phyloP scores from a whole-genome alignment of 2,888 invertebrate genomes.

The Pristionchus fissidentatus region DNA sequence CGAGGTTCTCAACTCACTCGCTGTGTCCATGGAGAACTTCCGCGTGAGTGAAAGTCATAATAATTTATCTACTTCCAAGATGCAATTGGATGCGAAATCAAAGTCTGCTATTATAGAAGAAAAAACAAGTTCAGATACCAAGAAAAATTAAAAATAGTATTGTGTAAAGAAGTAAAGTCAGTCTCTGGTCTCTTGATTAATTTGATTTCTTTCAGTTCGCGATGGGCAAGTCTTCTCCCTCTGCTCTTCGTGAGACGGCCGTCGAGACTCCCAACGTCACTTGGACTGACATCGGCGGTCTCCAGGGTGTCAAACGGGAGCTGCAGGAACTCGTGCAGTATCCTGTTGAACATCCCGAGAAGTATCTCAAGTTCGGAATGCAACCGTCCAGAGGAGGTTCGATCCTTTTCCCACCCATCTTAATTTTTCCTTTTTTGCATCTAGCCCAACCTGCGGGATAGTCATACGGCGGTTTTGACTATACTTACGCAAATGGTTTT shows the following conservation, averaged over 20 bases:
- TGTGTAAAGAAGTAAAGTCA: not conserved
- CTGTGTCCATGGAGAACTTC: slow-evolving; percentile 84
- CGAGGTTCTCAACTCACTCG: slow-evolving; percentile 94
- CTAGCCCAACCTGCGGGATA: slow-evolving; percentile 10
- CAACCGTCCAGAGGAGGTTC: slow-evolving; percentile 91
- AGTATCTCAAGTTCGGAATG: slow-evolving; percentile 99
- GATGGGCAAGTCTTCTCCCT: slow-evolving; percentile 97
- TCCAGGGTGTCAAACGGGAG: slow-evolving; percentile 86
- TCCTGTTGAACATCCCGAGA: slow-evolving; percentile 99
- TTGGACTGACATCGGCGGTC: slow-evolving; percentile 98
- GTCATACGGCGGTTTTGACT: not conserved
- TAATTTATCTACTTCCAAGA: not conserved
- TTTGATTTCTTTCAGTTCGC: slow-evolving; percentile 90
- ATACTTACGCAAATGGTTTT: not conserved
- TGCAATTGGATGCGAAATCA: not conserved
- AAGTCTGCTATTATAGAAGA: too few species aligned
- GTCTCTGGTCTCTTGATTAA: too few species aligned
- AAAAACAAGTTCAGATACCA: not conserved
- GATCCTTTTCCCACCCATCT: slow-evolving; percentile 80
- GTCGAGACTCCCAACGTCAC: slow-evolving; percentile 98
- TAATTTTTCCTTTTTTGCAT: slow-evolving; percentile 76
- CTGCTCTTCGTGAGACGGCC: slow-evolving; percentile 97
- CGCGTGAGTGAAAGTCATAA: slow-evolving; percentile 50
- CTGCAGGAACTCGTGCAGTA: slow-evolving; percentile 98
- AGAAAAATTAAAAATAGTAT: too few species aligned